phyloP scores from a whole-genome alignment of 2,888 invertebrate genomes.

The Maniola hyperantus region DNA sequence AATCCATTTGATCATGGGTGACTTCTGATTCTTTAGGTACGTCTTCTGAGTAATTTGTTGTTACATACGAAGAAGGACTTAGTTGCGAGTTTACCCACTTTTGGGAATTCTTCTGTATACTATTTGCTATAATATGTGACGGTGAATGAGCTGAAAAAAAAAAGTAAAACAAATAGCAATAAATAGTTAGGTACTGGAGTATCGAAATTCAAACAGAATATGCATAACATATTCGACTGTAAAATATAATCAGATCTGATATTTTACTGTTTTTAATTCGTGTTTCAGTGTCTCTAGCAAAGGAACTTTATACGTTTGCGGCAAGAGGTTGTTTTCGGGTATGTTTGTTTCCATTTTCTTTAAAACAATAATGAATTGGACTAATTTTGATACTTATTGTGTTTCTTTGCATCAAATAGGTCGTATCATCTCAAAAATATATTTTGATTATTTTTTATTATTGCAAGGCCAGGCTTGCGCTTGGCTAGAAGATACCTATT shows the following conservation, averaged over 20 bases:
- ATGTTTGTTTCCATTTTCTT: too few species aligned
- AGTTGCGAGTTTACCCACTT: constrained; percentile 7
- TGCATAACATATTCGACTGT: not conserved
- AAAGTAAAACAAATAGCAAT: not conserved
- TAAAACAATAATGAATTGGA: too few species aligned
- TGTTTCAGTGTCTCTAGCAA: too few species aligned
- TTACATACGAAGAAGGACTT: not conserved
- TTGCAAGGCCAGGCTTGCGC: too few species aligned
- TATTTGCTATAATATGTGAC: not conserved
- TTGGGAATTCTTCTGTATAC: constrained; percentile 11
- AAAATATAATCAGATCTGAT: not conserved
- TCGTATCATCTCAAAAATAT: too few species aligned
- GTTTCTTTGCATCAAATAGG: too few species aligned
- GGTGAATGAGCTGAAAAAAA: constrained; percentile 3
- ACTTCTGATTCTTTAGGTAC: constrained; percentile 1
- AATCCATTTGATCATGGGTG: constrained; percentile 32
- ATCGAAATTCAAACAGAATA: not conserved
- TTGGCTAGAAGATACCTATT: too few species aligned
- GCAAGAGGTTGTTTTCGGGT: too few species aligned
- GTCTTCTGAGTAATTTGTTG: constrained; percentile 9
- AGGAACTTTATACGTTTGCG: too few species aligned
- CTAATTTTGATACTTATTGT: too few species aligned
- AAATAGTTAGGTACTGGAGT: not conserved
- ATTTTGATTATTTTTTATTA: too few species aligned
- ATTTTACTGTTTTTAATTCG: too few species aligned